Conservation (phyloP, 92 coral and sea anemone genomes). For the Epizoanthus fatuus region DNA sequence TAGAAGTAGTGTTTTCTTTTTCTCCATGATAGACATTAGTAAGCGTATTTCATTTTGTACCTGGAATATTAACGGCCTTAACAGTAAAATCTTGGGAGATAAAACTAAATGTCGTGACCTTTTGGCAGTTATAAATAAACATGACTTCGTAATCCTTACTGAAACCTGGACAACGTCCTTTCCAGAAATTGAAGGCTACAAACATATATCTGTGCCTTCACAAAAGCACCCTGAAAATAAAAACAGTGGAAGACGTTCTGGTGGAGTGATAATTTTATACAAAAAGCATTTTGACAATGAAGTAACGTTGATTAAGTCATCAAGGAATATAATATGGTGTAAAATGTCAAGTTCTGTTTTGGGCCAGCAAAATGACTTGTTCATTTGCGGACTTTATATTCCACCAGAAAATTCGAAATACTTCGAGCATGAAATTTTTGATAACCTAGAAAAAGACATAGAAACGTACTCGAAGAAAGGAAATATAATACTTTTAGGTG, state of each 20-base stretch:
- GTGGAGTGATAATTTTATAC: slow-evolving; percentile 26
- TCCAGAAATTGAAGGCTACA: slow-evolving; percentile 25
- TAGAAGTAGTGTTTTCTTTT: slow-evolving; percentile 22
- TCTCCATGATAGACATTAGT: not conserved
- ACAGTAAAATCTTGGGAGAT: slow-evolving; percentile 38
- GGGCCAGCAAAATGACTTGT: slow-evolving; percentile 8
- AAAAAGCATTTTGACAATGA: slow-evolving; percentile 12
- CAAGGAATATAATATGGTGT: slow-evolving; percentile 45
- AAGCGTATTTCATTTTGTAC: slow-evolving; percentile 58
- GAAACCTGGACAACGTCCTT: slow-evolving; percentile 48
- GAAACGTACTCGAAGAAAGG: slow-evolving; percentile 8
- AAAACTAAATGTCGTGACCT: slow-evolving; percentile 52
- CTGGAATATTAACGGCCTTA: slow-evolving; percentile 62
- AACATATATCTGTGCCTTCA: slow-evolving; percentile 13
- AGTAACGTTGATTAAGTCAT: slow-evolving; percentile 4
- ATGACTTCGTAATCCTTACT: slow-evolving; percentile 43
- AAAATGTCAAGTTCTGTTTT: slow-evolving; percentile 13
- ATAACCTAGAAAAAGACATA: slow-evolving; percentile 30
- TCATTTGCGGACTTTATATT: slow-evolving; percentile 30
- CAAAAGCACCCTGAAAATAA: not conserved
- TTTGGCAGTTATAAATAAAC: slow-evolving; percentile 17
- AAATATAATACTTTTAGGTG: slow-evolving; percentile 33
- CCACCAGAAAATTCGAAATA: slow-evolving; percentile 44
- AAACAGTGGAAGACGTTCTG: slow-evolving; percentile 24
- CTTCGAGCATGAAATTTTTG: slow-evolving; percentile 40